Conservation (phyloP, 2,888 invertebrate genomes). For the Linnaemya vulpina region DNA sequence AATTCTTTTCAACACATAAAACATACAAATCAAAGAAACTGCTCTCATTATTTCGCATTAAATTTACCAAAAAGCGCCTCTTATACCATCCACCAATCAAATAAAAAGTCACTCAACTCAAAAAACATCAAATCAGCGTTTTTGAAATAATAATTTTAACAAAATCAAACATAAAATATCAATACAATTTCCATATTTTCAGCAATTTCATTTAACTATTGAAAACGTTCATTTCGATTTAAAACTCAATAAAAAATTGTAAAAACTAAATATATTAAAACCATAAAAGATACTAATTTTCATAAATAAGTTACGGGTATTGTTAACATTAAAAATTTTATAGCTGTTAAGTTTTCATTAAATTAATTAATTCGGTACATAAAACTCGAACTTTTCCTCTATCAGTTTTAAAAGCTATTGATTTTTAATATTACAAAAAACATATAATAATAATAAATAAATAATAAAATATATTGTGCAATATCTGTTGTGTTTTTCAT, state of each 20-base stretch:
- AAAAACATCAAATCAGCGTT: constrained; percentile 65
- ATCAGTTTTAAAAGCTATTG: constrained; percentile 27
- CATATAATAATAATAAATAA: constrained; percentile 1
- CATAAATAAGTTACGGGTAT: constrained; percentile 66
- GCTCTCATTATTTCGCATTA: constrained; percentile 64
- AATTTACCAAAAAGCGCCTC: constrained; percentile 63
- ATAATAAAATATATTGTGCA: constrained; percentile 59
- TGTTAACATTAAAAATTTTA: constrained; percentile 62
- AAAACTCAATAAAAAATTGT: constrained; percentile 36
- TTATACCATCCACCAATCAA: constrained; percentile 63
- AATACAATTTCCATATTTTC: constrained; percentile 41
- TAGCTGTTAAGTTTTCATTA: constrained; percentile 63
- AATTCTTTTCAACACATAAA: constrained; percentile 6
- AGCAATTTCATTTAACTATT: constrained; percentile 55
- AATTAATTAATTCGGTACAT: constrained; percentile 32
- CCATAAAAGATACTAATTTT: constrained; percentile 51
- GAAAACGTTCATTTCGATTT: constrained; percentile 69
- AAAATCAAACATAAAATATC: constrained; percentile 25
- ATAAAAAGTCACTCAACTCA: constrained; percentile 70
- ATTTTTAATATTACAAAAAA: constrained; percentile 29
- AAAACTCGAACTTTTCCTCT: constrained; percentile 5
- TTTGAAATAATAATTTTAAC: constrained; percentile 45
- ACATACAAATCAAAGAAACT: constrained; percentile 31
- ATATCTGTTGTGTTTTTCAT: constrained; percentile 62
- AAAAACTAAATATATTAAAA: constrained; percentile 26